Evolutionary conservation across 2,888 invertebrate species (phyloP), one percentile per base, ranked within the genome.

Genomic region (Tubiluchus corallicola): DNA sequence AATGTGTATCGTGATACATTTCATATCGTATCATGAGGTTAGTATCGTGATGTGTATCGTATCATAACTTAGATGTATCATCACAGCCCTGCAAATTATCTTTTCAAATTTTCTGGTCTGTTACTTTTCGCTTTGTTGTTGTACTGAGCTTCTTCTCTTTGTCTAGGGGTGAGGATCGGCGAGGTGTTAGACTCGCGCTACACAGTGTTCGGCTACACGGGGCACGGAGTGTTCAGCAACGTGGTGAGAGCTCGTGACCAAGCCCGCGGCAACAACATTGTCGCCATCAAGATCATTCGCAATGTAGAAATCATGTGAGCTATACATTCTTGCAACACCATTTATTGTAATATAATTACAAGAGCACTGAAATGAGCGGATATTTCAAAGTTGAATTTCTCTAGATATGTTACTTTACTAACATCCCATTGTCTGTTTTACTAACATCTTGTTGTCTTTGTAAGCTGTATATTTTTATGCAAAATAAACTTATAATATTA

Each of bases 221-320:
- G 98, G 0, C 94, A 96, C 63, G 98, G 96, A 2, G 94, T 98
- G 43, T 98, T 98, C 68, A 90, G 90, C 53, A 96, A 92, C 61
- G 96, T 98, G 20, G 79, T 98, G 1, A 73, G 94, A 17, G 94
- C 87, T 2, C 70, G 92, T 49, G 96, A 99, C 64, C 80, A 78
- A 57, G 82, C 83, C 0, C 71, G 87, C 38, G 79, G 79, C 42
- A 79, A 76, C 61, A 74, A 76, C 46, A 88, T 94, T 62, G 92
- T 94, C 0, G 96, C 96, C 38, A 84, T 98, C 41, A 98, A 98
- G 68, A 98, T 98, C 52, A 98, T 98, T 55, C 73, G 98, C 46
- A 98, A 94, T 68, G 96, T 98, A 66, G 96, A 98, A 69, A 82
- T 98, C 54, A 98, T 98, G 98, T 82, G 63, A 74, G 76, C 70